Evolutionary conservation across 2,888 invertebrate genomes (phyloP).

Genomic region (Hyppa rectilinea): DNA sequence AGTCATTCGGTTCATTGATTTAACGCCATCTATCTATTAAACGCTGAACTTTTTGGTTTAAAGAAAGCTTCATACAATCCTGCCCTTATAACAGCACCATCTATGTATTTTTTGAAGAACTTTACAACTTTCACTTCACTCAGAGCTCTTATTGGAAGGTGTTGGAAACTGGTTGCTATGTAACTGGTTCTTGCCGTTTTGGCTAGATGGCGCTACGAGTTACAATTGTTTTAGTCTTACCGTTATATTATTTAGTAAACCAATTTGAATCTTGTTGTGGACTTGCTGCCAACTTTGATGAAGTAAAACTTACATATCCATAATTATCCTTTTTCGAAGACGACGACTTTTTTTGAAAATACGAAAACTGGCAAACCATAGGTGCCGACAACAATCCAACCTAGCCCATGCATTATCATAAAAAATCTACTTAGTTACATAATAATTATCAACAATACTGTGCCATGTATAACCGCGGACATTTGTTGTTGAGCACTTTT

Average conservation of each 20-base stretch:
- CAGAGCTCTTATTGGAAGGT: rapidly evolving
- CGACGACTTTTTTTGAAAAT: neutral
- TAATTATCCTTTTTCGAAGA: neutral
- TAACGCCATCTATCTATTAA: constrained; percentile 28
- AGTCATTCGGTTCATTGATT: neutral
- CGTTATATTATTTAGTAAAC: neutral
- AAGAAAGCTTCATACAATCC: rapidly evolving
- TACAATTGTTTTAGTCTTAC: neutral
- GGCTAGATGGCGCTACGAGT: constrained; percentile 31
- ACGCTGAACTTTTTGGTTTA: neutral
- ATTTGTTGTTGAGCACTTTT: too few relatives aligned
- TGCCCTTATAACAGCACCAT: constrained; percentile 13
- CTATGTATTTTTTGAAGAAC: neutral
- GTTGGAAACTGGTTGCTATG: rapidly evolving
- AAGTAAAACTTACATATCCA: neutral
- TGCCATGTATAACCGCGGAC: too few relatives aligned
- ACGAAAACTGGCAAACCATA: too few relatives aligned
- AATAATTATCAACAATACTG: too few relatives aligned
- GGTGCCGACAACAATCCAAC: too few relatives aligned
- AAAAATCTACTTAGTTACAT: neutral
- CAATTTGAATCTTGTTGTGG: neutral
- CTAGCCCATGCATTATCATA: neutral
- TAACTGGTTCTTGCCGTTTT: neutral
- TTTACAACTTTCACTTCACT: neutral
- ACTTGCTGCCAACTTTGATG: too few relatives aligned